These are phyloP conservation scores for Rhinogobius similis DNA, from an alignment of 2,113 vertebrate genomes.

Conservation along the genomic window DNA sequence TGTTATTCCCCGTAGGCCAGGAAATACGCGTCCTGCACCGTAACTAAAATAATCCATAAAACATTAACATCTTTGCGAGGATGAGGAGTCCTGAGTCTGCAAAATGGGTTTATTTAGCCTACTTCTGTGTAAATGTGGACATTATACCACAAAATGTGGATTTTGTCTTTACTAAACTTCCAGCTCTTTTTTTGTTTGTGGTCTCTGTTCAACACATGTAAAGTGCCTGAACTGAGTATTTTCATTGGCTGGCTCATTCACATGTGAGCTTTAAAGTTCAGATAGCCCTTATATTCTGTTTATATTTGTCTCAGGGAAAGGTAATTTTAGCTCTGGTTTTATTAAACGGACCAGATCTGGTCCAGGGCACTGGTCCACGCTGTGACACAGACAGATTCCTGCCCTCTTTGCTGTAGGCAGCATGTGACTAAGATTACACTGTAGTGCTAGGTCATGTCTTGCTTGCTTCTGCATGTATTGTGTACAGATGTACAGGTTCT, in stretches of 20 bases:
- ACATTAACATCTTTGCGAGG: neutral
- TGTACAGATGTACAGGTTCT: slow-evolving; percentile 27
- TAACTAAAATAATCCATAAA: neutral
- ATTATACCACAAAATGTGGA: neutral
- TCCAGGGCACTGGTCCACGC: slow-evolving; percentile 12
- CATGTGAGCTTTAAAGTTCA: neutral
- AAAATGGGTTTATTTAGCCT: neutral
- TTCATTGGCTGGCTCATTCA: neutral
- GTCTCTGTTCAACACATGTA: neutral
- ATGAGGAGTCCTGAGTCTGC: too few relatives aligned
- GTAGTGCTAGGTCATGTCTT: slow-evolving; percentile 43
- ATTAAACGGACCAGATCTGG: slow-evolving; percentile 15
- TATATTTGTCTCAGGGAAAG: too few relatives aligned
- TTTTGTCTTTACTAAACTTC: neutral
- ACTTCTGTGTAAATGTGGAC: neutral
- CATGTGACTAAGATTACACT: slow-evolving; percentile 68
- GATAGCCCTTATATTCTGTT: neutral
- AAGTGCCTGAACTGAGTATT: neutral
- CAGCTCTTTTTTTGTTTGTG: neutral
- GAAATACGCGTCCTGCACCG: neutral
- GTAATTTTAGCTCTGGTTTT: neutral
- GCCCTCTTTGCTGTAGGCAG: slow-evolving; percentile 37
- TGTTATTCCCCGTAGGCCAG: neutral
- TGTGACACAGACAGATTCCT: slow-evolving; percentile 49
- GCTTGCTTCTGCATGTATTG: slow-evolving; percentile 33